Evolutionary conservation across 2,797 vertebrate genomes (phyloP).

Genomic region (Eulemur coronatus): DNA sequence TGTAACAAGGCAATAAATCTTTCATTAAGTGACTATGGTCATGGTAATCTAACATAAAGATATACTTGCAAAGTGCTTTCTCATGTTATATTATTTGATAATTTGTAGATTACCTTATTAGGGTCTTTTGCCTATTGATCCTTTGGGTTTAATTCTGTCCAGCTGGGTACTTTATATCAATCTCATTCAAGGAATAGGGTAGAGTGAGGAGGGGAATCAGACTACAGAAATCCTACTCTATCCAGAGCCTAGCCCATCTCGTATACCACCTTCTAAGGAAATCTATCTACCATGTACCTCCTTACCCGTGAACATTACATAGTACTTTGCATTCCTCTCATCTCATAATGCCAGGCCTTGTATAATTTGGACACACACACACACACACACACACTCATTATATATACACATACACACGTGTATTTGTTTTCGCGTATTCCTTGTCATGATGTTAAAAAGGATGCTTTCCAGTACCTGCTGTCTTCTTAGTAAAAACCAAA

Average conservation of each 20-base stretch:
- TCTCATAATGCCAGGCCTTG: neutral
- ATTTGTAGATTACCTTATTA: neutral
- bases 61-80: slow-evolving; percentile 25
- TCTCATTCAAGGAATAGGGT: neutral
- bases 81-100: neutral
- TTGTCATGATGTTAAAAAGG: slow-evolving; percentile 21
- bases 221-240: neutral
- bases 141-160: neutral
- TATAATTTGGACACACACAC: neutral
- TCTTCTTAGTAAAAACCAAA: slow-evolving; percentile 33
- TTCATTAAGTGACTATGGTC: neutral
- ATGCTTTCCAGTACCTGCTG: neutral
- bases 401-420: neutral
- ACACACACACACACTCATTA: neutral
- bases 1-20: neutral
- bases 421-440: neutral
- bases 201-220: neutral
- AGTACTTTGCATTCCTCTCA: neutral
- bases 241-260: neutral
- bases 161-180: neutral
- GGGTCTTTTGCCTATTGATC: neutral
- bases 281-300: neutral
- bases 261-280: neutral
- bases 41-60: neutral
- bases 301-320: neutral